Conservation (phyloP, 2,113 vertebrate genomes). For the Coreoperca whiteheadi region DNA sequence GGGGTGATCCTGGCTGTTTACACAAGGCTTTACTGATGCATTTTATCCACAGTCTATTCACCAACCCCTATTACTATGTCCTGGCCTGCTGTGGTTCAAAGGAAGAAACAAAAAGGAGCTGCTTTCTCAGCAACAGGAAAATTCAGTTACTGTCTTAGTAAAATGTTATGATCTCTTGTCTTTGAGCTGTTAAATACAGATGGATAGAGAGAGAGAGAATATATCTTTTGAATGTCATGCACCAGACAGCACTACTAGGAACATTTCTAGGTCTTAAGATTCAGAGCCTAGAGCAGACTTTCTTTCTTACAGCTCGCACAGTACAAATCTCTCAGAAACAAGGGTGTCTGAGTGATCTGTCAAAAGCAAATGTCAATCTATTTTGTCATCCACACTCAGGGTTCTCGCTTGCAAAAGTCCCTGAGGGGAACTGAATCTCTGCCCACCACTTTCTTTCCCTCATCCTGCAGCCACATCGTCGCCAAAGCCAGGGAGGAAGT, state of each 20-base stretch:
- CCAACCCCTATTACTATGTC: constrained; percentile 51
- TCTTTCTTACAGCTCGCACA: constrained; percentile 62
- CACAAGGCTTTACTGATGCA: constrained; percentile 49
- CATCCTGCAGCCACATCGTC: constrained; percentile 65
- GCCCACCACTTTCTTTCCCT: constrained; percentile 70
- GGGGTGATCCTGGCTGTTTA: constrained; percentile 41
- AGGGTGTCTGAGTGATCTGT: constrained; percentile 76
- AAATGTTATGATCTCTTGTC: constrained; percentile 54
- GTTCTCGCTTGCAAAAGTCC: constrained; percentile 70
- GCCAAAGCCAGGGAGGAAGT: constrained; percentile 71
- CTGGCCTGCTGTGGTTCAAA: constrained; percentile 68
- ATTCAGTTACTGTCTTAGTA: constrained; percentile 36
- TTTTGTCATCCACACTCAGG: constrained; percentile 76
- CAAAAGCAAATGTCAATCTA: constrained; percentile 83
- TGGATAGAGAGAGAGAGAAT: constrained; percentile 31
- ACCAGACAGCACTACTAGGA: constrained; percentile 63
- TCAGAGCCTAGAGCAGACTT: constrained; percentile 66
- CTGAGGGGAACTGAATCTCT: constrained; percentile 62
- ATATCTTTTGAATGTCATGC: constrained; percentile 65
- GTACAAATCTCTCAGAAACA: constrained; percentile 73
- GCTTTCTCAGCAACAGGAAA: constrained; percentile 39
- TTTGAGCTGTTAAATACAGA: constrained; percentile 62
- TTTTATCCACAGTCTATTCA: constrained; percentile 65
- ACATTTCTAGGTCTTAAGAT: constrained; percentile 66
- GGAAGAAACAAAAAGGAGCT: constrained; percentile 47